Percentiles rank a stretch among this genome's conserved stretches.
Conservation (phyloP, 2,113 vertebrate species). For the Larimichthys crocea region DNA sequence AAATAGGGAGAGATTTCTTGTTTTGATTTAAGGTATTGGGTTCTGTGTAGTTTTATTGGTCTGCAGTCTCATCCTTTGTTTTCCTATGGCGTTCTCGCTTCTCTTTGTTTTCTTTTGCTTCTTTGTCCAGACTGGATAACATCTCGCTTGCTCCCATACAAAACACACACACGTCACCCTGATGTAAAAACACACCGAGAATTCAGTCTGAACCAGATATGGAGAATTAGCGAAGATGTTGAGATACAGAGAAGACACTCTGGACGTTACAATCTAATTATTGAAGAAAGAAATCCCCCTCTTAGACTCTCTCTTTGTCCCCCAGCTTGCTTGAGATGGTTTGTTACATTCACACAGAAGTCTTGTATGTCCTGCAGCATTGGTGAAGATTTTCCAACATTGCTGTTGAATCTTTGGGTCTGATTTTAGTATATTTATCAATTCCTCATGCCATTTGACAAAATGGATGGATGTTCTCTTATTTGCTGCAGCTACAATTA, state of each 20-base stretch:
- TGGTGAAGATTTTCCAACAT: background rate
- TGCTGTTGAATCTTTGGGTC: too few relatives aligned
- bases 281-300: background rate
- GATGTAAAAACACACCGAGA: too few relatives aligned
- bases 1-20: slow-evolving; percentile 54
- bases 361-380: background rate
- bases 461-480: too few relatives aligned
- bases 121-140: slow-evolving; percentile 18
- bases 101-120: background rate
- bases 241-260: background rate
- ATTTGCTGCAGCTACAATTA: too few relatives aligned
- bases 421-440: too few relatives aligned
- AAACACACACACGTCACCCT: background rate
- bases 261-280: background rate
- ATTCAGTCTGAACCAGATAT: too few relatives aligned
- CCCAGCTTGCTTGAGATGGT: background rate
- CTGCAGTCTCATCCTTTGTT: slow-evolving; percentile 31
- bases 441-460: too few relatives aligned
- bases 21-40: slow-evolving; percentile 64
- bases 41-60: slow-evolving; percentile 44
- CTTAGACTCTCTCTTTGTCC: background rate
- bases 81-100: slow-evolving; percentile 2
- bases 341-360: background rate
- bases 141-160: background rate
- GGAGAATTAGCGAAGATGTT: too few relatives aligned